Conservation (phyloP, 2,888 invertebrate genomes). For the Apantesis nais region DNA sequence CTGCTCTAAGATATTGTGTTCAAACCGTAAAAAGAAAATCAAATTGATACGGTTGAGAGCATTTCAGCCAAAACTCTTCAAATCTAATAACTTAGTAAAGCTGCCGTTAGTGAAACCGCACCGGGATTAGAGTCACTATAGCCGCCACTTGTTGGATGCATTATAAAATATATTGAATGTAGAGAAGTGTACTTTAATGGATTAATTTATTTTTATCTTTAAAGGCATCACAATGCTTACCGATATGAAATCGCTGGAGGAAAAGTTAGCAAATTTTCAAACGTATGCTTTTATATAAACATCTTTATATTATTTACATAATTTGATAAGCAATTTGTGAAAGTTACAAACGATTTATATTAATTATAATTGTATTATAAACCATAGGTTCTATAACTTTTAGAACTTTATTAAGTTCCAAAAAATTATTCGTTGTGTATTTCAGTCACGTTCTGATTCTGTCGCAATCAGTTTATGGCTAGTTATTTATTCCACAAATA, state of each 20-base stretch:
- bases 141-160: slow-evolving; percentile 56
- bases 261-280: neutral
- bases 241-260: neutral
- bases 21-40: slow-evolving; percentile 53
- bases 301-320: neutral
- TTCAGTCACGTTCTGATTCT: slow-evolving; percentile 27
- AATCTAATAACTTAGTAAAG: slow-evolving; percentile 62
- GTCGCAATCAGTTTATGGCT: slow-evolving; percentile 27
- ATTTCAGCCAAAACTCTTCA: slow-evolving; percentile 61
- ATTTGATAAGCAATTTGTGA: no score
- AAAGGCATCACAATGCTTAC: neutral
- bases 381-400: slow-evolving; percentile 12
- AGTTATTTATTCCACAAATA: slow-evolving; percentile 31
- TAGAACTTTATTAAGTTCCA: slow-evolving; percentile 1
- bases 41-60: slow-evolving; percentile 58
- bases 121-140: slow-evolving; percentile 48
- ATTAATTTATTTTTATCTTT: neutral
- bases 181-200: slow-evolving; percentile 20
- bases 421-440: slow-evolving; percentile 8
- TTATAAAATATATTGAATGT: slow-evolving; percentile 46
- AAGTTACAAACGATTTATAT: neutral
- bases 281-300: neutral
- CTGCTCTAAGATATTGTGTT: slow-evolving; percentile 11
- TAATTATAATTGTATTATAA: neutral
- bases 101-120: slow-evolving; percentile 41